Evolutionary conservation across 2,888 invertebrate species (phyloP).

Genomic region (Stegana nigrithorax): DNA sequence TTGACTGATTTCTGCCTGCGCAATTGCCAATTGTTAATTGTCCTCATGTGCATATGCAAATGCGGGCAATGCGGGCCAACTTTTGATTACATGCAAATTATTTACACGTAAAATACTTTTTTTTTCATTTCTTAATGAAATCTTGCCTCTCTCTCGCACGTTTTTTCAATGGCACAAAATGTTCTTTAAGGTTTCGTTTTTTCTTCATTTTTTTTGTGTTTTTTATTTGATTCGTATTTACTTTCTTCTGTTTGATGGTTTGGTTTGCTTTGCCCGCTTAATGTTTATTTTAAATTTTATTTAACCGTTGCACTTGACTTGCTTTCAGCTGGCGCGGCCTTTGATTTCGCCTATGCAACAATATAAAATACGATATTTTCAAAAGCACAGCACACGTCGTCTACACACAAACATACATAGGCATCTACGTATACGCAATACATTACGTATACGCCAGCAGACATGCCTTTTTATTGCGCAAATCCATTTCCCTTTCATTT

Average conservation of each 20-base stretch:
- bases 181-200: constrained; percentile 10
- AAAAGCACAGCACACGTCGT: too few relatives aligned
- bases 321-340: constrained; percentile 1
- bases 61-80: too few relatives aligned
- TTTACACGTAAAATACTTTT: background rate
- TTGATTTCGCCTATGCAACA: too few relatives aligned
- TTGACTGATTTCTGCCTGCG: constrained; percentile 9
- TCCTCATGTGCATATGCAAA: background rate
- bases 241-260: too few relatives aligned
- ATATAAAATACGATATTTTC: too few relatives aligned
- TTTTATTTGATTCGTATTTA: background rate
- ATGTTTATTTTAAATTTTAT: constrained; percentile 28
- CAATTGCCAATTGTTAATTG: too few relatives aligned
- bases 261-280: background rate
- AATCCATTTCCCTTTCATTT: too few relatives aligned
- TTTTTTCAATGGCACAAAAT: background rate
- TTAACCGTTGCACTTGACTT: constrained; percentile 35
- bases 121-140: background rate
- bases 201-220: constrained; percentile 9
- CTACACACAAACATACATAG: too few relatives aligned
- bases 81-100: too few relatives aligned
- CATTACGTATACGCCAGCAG: too few relatives aligned
- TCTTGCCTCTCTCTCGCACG: background rate
- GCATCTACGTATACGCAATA: too few relatives aligned
- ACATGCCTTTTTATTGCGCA: too few relatives aligned